Evolutionary conservation across 1,140 invertebrate genomes (phyloP), one percentile per base, ranked within the genome.

Genomic region (Helicorthomorpha holstii): DNA sequence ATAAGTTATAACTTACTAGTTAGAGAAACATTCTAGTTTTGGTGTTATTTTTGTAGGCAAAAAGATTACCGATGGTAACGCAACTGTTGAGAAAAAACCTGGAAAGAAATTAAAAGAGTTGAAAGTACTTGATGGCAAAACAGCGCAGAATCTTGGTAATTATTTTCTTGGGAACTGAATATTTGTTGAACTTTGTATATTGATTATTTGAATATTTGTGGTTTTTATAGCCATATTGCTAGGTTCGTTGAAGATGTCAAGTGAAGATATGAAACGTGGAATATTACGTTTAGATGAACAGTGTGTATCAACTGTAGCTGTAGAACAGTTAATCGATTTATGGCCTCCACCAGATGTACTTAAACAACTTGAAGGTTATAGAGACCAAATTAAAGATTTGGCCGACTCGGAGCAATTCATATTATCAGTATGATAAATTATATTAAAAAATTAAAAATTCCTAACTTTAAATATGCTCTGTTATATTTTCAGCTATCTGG

Each of bases 331-430:
- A 7, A 66, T 77, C 19, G 75, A 88, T 64, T 91, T 91, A 65
- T 73, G 97, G 52, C 94, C 94, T 45, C 81, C 81, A 52, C 79
- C 84, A 48, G 90, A 95, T 60, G 82, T 92, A 59, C 69, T 98
- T 2, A 83, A 83, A 45, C 80, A 83, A 59, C 64, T 97, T 3
- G 75, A 85, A 44, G 80, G 83, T 52, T 75, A 83, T 50, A 82
- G 85, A 62, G 78, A 81, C 41, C 79, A 80, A 56, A 79, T 79
- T 51, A 76, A 87, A 29, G 82, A 92, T 23, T 64, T 98, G 34
- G 84, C 87, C 0, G 89, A 92, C 58, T 86, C 92, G 2, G 94
- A 98, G 68, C 88, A 93, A 63, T 97, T 97, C 72, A 83, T 83
- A 46, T 79, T 92, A 2, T 88, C 83, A n/a, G 86, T 94, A 65